Percentiles rank a stretch among this genome's conserved stretches.
phyloP scores from a whole-genome alignment of 2,113 vertebrate genomes.

The Irena cyanogastra region DNA sequence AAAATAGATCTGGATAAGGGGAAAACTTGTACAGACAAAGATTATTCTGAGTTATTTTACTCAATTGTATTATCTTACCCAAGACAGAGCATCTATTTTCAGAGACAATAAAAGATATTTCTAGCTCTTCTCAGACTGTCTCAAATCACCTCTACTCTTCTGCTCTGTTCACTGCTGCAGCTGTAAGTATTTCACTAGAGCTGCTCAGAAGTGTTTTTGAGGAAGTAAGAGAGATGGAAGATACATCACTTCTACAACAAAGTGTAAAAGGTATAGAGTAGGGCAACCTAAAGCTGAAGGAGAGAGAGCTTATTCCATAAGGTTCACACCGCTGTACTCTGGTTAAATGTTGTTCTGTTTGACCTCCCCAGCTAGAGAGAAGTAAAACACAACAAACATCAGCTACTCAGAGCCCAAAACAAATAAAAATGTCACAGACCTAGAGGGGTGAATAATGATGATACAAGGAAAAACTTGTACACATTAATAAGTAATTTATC shows the following conservation, averaged over 20 bases:
- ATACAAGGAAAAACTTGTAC: neutral
- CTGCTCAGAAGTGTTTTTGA: neutral
- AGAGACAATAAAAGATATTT: neutral
- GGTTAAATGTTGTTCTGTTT: neutral
- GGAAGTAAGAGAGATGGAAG: neutral
- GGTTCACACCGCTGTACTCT: neutral
- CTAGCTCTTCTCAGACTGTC: neutral
- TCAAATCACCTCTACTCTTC: neutral
- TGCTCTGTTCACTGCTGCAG: neutral
- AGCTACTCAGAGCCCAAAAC: neutral
- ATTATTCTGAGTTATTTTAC: neutral
- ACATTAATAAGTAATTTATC: neutral
- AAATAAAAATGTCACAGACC: neutral
- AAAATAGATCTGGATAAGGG: neutral
- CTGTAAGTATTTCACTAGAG: neutral
- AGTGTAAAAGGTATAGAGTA: neutral
- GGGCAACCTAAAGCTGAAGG: neutral
- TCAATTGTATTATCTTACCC: neutral
- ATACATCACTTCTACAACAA: neutral
- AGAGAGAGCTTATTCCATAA: neutral
- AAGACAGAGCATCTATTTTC: neutral
- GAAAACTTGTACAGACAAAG: neutral
- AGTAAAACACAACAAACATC: neutral
- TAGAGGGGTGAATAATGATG: neutral
- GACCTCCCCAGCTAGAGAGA: neutral